Conservation (phyloP, 2,797 vertebrate species). For the Lepilemur ruficaudatus region DNA sequence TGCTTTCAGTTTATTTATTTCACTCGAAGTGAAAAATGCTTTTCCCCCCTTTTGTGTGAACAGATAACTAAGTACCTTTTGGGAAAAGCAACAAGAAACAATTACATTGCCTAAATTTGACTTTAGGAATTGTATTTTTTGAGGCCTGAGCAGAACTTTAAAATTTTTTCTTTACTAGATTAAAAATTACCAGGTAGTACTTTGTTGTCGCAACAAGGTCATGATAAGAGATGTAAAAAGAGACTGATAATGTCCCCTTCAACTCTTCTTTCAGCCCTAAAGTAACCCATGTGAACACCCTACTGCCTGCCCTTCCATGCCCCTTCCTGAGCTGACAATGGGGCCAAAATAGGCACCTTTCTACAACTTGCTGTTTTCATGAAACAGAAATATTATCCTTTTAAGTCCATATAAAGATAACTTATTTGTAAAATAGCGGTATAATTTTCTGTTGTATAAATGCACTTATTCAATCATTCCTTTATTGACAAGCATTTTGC, state of each 20-base stretch:
- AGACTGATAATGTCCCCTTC: neutral
- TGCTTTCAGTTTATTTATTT: conserved; percentile 1
- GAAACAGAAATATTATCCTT: neutral
- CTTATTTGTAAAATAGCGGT: neutral
- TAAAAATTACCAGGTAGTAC: neutral
- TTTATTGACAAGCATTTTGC: neutral
- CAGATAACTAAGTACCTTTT: neutral
- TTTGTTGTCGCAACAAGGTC: neutral
- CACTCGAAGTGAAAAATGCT: neutral
- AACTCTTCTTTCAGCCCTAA: neutral
- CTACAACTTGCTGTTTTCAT: neutral
- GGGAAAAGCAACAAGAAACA: neutral
- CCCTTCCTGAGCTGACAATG: neutral
- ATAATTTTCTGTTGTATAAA: neutral
- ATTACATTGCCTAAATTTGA: neutral
- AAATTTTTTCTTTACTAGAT: neutral
- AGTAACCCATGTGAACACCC: neutral
- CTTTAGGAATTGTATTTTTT: conserved; percentile 8
- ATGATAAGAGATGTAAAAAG: neutral
- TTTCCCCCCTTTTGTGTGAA: neutral
- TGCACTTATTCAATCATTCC: neutral
- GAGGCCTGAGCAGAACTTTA: neutral
- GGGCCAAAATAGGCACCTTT: neutral
- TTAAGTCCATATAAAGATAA: neutral
- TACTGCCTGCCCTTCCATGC: neutral